Conservation (phyloP, 1,140 invertebrate genomes). For the Zelostemma sp. region DNA sequence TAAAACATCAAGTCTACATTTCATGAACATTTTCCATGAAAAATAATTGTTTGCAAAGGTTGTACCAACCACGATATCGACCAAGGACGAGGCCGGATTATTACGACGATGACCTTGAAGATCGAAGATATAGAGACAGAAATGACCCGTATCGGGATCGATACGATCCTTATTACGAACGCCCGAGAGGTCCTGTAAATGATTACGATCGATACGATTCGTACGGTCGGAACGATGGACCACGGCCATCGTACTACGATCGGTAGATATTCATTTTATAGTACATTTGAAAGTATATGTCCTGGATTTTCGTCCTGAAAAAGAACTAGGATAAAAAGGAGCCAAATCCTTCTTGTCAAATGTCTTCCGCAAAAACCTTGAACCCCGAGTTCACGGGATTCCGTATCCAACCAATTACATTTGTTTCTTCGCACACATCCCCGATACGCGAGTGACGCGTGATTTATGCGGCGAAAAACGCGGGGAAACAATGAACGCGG, state of each 20-base stretch:
- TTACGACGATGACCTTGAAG: conserved; percentile 59
- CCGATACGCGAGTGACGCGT: background rate
- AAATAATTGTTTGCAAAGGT: conserved; percentile 1
- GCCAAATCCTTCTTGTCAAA: no score
- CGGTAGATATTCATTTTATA: conserved; percentile 23
- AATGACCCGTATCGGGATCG: conserved; percentile 46
- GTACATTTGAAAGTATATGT: no score
- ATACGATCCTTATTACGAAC: conserved; percentile 55
- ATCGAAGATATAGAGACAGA: conserved; percentile 56
- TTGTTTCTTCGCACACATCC: background rate
- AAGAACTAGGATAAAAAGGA: no score
- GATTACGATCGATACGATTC: conserved; percentile 58
- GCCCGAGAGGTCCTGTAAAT: conserved; percentile 40
- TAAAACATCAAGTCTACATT: no score
- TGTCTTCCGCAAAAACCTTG: no score
- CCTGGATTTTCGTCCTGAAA: no score
- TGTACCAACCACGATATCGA: conserved; percentile 46
- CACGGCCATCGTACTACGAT: conserved; percentile 29
- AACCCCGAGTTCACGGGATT: no score
- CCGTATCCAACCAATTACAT: background rate
- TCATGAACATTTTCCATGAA: no score
- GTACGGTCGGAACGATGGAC: conserved; percentile 47
- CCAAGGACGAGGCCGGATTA: conserved; percentile 58
- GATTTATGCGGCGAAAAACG: conserved; percentile 1
- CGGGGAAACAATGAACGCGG: background rate